phyloP scores from a whole-genome alignment of 2,113 vertebrate genomes.

The Eleginops maclovinus region DNA sequence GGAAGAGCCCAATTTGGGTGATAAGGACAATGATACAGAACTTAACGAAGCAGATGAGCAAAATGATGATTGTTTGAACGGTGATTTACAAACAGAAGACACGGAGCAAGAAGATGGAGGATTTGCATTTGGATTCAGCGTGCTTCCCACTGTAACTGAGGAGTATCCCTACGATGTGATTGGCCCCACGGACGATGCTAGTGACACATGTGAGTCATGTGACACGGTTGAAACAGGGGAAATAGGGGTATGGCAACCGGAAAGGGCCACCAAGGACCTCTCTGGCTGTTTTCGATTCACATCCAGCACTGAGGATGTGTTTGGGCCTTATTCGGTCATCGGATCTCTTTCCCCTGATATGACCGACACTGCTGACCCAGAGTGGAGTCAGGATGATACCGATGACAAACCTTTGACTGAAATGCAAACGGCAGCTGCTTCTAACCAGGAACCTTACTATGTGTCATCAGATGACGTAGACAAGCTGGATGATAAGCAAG shows the following conservation, averaged over 20 bases:
- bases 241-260: conserved; percentile 80
- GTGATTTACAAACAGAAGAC: conserved; percentile 37
- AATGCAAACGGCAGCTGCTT: conserved; percentile 41
- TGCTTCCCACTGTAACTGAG: conserved; percentile 79
- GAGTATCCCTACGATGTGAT: conserved; percentile 86
- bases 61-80: conserved; percentile 44
- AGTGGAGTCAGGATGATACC: conserved; percentile 67
- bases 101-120: conserved; percentile 51
- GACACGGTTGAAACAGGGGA: conserved; percentile 73
- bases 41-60: conserved; percentile 45
- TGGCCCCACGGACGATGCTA: conserved; percentile 78
- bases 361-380: conserved; percentile 74
- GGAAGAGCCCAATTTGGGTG: conserved; percentile 49
- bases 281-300: conserved; percentile 82
- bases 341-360: conserved; percentile 73
- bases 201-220: conserved; percentile 77
- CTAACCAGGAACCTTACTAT: conserved; percentile 79
- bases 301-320: conserved; percentile 80
- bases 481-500: conserved; percentile 75
- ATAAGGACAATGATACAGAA: conserved; percentile 32
- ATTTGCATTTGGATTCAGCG: conserved; percentile 73
- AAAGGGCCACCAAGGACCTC: conserved; percentile 81
- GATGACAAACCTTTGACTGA: conserved; percentile 65
- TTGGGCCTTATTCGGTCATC: conserved; percentile 84
- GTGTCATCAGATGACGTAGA: conserved; percentile 80